Base-by-base conservation (phyloP, 1,140 invertebrate species). In the Drosophila melanica region DNA sequence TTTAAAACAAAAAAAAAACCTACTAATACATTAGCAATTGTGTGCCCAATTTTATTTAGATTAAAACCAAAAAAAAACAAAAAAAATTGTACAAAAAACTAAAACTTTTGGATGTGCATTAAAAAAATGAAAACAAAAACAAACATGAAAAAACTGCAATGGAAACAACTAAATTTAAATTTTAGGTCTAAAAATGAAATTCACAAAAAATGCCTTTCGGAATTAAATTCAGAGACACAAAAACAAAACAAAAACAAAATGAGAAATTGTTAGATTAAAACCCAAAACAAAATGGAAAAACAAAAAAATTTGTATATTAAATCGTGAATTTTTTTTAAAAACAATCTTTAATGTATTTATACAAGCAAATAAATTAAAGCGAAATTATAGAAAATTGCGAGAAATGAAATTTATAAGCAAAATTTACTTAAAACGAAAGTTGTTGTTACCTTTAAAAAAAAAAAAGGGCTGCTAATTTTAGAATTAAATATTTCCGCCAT, bases 151-250 rank as follows among this genome's bases (percentile, higher is more conserved):
- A 63, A 81, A 44, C 55, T 30, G 48, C 12, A 47, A 75, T 76
- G 74, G 68, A 84, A 87, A 65, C 82, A 85, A 90, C 81, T 86
- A 90, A 91, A 91, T 78, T 81, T 81, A 90, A 91, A 60, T 64
- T 91, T 91, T 91, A 91, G 90, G 81, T 78, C 85, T 78, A 66
- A 66, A 55, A 48, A 47, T 55, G 55, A 68, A 60, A 85, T 75
- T 82, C 78, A 90, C 79, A 91, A 90, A 84, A 90, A 91, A 90
- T 91, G 90, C 90, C 90, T 91, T 91, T 91, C 77, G 90, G 90
- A 91, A 91, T 91, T 77, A 89, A 91, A 91, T 91, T 91, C 85
- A 90, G 73, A 78, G 67, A 79, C 53, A 73, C 77, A 84, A 84
- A 67, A 67, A 62, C 77, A 84, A 84, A 67, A 67, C 58, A 78